Base-by-base conservation (phyloP, 2,888 invertebrate genomes). In the Chloromyia formosa region DNA sequence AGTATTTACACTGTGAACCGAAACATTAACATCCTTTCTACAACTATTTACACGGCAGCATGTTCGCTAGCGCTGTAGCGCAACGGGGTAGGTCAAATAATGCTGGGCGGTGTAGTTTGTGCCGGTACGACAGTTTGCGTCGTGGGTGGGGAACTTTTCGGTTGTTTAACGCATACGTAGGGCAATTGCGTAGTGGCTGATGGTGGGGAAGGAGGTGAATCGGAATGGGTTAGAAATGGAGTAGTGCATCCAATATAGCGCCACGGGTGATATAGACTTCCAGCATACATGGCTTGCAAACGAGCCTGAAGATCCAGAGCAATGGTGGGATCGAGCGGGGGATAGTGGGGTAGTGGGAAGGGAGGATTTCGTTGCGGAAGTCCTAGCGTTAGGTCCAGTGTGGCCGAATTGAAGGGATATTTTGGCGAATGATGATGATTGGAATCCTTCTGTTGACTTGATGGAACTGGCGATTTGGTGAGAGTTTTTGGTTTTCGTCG, bases 401-500 rank as follows among this genome's bases (percentile, higher is more conserved):
- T 84, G 12, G 82, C 81, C 1, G 71, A 35, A 10, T 82, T 82
- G 54, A 86, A 86, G 60, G 82, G 82, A 77, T 85, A 85, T 75
- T 85, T 85, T 77, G 81, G 81, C 40, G 71, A 71, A 56, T 71
- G 71, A 71, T 74, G 69, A 12, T 58, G 58, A 56, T 56, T 66
- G 53, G 60, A 18, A 23, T 75, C 76, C n/a, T 79, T 78, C 40
- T 78, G 79, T 14, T 80, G 81, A 73, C 77, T 78, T 62, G 78
- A 78, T 23, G 84, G 84, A 45, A 83, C 81, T 1, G 86, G 85
- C 0, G 86, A 84, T 80, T 94, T 94, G 78, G 93, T 89, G 14
- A 94, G 87, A 0, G 94, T 92, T 84, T 95, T 95, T 3, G 95
- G 95, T 85, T 95, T 95, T 81, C 95, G 88, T 73, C 95, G 88